Conservation (phyloP, 2,888 invertebrate genomes). For the Coenonympha arcania region DNA sequence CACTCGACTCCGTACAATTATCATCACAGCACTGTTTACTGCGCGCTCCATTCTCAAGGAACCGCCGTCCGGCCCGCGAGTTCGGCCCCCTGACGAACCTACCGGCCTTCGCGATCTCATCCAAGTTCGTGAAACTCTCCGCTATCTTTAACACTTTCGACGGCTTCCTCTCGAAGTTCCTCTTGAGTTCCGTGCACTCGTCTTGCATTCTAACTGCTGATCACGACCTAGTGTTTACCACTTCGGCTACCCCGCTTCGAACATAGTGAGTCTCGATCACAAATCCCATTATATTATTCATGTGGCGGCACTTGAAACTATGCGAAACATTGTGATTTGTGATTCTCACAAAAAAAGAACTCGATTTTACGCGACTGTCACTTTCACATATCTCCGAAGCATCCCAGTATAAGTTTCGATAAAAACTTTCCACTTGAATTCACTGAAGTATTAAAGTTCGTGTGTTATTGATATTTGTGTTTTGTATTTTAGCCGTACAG, state of each 20-base stretch:
- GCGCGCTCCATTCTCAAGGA: slow-evolving; percentile 47
- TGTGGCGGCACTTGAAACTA: slow-evolving; percentile 58
- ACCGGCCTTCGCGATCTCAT: slow-evolving; percentile 65
- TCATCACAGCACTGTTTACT: slow-evolving; percentile 65
- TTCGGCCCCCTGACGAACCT: slow-evolving; percentile 65
- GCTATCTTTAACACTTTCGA: slow-evolving; percentile 71
- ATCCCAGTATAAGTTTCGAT: slow-evolving; percentile 40
- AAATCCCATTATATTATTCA: slow-evolving; percentile 43
- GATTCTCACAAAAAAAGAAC: slow-evolving; percentile 54
- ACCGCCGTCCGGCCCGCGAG: slow-evolving; percentile 56
- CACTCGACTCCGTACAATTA: slow-evolving; percentile 67
- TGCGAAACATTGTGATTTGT: slow-evolving; percentile 58
- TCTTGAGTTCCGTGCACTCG: slow-evolving; percentile 58
- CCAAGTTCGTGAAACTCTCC: slow-evolving; percentile 71
- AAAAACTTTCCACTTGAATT: slow-evolving; percentile 20
- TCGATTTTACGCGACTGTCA: slow-evolving; percentile 58
- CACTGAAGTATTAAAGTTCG: slow-evolving; percentile 43
- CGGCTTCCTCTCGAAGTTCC: slow-evolving; percentile 65
- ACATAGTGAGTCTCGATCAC: slow-evolving; percentile 60
- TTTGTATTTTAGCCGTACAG: slow-evolving; percentile 51
- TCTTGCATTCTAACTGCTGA: slow-evolving; percentile 69
- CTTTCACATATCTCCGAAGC: slow-evolving; percentile 59
- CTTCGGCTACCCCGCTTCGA: slow-evolving; percentile 51
- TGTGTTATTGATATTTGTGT: slow-evolving; percentile 47
- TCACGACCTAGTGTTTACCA: slow-evolving; percentile 43